These are phyloP conservation scores for Macropus fuliginosus DNA, from an alignment of 2,797 vertebrate species.

Conservation along the genomic window DNA sequence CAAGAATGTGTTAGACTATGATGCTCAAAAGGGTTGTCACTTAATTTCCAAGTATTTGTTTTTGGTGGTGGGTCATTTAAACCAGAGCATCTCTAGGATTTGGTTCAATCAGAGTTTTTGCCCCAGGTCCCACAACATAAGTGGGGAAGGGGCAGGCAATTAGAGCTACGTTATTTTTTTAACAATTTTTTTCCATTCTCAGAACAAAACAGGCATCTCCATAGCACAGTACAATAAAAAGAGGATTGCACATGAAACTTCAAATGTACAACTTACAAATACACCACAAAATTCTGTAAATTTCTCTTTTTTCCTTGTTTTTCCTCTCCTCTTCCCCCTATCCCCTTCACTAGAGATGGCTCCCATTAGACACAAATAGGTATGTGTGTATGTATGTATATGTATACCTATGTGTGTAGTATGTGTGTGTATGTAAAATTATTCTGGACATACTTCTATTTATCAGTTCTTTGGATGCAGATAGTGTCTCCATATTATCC, in stretches of 20 bases:
- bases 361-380: not conserved
- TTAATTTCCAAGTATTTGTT: not conserved
- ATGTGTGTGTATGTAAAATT: not conserved
- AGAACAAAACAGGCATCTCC: not conserved
- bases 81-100: not conserved
- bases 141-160: not conserved
- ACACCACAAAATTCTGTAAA: not conserved
- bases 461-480: not conserved
- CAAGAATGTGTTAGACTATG: not conserved
- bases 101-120: not conserved
- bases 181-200: not conserved
- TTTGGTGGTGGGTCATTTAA: not conserved
- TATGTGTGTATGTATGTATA: not conserved
- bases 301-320: not conserved
- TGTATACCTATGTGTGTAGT: too few relatives aligned
- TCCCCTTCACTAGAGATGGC: not conserved
- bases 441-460: not conserved
- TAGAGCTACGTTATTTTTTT: not conserved
- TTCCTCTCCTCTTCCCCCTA: not conserved
- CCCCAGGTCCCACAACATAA: not conserved
- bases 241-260: not conserved
- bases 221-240: not conserved
- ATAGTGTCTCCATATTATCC: not conserved
- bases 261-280: not conserved
- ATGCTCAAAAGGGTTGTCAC: not conserved